phyloP scores from a whole-genome alignment of 2,888 invertebrate species.

The Cylloceria caligata region DNA sequence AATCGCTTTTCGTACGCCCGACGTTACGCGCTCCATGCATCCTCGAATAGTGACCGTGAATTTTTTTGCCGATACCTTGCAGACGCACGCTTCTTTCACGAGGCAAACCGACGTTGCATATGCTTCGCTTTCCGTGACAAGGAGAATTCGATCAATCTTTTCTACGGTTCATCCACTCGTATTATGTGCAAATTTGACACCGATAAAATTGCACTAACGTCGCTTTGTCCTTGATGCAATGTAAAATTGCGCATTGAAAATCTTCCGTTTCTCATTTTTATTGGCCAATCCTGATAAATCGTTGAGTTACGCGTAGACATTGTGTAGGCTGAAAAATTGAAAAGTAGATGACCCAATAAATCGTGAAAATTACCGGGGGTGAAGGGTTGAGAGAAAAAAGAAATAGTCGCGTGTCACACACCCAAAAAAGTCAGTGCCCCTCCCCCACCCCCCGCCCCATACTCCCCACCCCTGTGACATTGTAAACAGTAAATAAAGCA shows the following conservation, averaged over 20 bases:
- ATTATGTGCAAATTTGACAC: background rate
- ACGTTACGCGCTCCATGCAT: background rate
- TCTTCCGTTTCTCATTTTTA: too few species aligned
- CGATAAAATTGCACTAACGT: background rate
- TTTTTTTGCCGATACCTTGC: background rate
- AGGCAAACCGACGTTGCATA: background rate
- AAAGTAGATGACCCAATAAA: background rate
- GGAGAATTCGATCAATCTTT: conserved; percentile 5
- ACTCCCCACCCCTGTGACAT: background rate
- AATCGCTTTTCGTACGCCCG: too few species aligned
- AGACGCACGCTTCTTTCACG: background rate
- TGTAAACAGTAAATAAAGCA: conserved; percentile 20
- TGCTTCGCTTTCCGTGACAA: conserved; percentile 2
- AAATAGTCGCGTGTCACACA: background rate
- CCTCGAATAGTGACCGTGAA: background rate
- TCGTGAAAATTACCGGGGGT: background rate
- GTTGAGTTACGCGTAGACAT: background rate
- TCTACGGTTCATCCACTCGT: background rate
- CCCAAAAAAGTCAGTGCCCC: background rate
- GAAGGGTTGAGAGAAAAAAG: background rate
- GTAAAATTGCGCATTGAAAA: background rate
- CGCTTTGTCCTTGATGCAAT: background rate
- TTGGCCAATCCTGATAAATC: too few species aligned
- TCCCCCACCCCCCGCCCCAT: too few species aligned
- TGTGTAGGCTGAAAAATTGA: background rate